A percentile compares a stretch with the other conserved stretches of the same genome.
phyloP scores from a whole-genome alignment of 2,888 invertebrate genomes.

The Platypus cylindrus region DNA sequence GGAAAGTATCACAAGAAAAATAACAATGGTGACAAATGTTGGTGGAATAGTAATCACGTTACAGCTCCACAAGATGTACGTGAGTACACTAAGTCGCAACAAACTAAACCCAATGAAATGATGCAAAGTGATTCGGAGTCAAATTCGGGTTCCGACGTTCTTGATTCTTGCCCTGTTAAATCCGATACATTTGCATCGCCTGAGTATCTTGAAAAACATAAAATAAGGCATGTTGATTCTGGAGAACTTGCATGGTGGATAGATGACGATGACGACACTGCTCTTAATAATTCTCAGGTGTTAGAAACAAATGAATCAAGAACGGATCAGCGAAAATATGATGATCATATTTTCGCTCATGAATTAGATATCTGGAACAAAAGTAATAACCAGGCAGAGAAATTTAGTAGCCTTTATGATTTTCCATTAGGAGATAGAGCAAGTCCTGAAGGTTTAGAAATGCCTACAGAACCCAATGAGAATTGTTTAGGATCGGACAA shows the following conservation, averaged over 20 bases:
- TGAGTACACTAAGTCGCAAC: slow-evolving; percentile 21
- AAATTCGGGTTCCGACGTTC: slow-evolving; percentile 16
- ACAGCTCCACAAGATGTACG: slow-evolving; percentile 55
- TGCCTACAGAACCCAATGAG: slow-evolving; percentile 32
- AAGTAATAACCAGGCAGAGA: slow-evolving; percentile 46
- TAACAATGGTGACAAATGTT: slow-evolving; percentile 46
- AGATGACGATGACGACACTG: slow-evolving; percentile 37
- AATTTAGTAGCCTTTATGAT: slow-evolving; percentile 26
- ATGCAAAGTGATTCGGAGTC: slow-evolving; percentile 22
- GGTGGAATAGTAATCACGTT: slow-evolving; percentile 58
- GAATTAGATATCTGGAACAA: slow-evolving; percentile 44
- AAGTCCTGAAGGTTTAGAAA: slow-evolving; percentile 65
- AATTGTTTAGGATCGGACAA: slow-evolving; percentile 61
- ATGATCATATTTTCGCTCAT: slow-evolving; percentile 35
- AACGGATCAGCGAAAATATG: slow-evolving; percentile 15
- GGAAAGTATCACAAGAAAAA: slow-evolving; percentile 15
- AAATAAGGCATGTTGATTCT: slow-evolving; percentile 52
- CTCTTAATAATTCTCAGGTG: slow-evolving; percentile 23
- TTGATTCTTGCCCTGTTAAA: slow-evolving; percentile 2
- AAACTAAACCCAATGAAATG: slow-evolving; percentile 15
- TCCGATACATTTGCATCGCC: slow-evolving; percentile 17
- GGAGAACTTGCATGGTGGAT: slow-evolving; percentile 60
- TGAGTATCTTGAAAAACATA: slow-evolving; percentile 41
- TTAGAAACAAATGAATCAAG: slow-evolving; percentile 6
- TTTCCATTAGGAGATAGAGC: slow-evolving; percentile 59